Evolutionary conservation across 1,140 invertebrate species (phyloP).

Genomic region (Chrysoperla carnea): DNA sequence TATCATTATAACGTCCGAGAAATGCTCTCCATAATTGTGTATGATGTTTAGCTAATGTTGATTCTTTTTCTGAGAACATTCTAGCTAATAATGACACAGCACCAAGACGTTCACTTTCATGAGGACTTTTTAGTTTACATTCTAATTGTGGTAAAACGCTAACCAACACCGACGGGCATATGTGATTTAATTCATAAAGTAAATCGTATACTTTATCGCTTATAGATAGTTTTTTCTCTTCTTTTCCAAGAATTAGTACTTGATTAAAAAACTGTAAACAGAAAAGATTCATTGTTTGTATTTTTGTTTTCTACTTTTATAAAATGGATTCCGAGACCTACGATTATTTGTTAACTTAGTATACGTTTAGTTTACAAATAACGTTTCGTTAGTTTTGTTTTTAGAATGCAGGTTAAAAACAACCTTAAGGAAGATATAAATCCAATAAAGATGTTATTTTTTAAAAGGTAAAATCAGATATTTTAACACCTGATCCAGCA

Average conservation of each 20-base stretch:
- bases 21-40: conserved; percentile 73
- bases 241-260: conserved; percentile 79
- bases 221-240: conserved; percentile 63
- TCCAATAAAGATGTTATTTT: no score
- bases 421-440: no score
- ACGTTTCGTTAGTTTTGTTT: no score
- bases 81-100: conserved; percentile 82
- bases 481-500: no score
- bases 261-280: conserved; percentile 81
- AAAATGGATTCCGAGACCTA: no score
- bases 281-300: conserved; percentile 10
- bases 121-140: conserved; percentile 77
- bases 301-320: no score
- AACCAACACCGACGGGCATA: conserved; percentile 73
- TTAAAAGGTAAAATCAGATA: no score
- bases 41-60: conserved; percentile 73
- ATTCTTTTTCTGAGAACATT: conserved; percentile 95
- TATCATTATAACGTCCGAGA: conserved; percentile 89
- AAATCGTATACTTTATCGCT: conserved; percentile 83
- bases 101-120: conserved; percentile 66
- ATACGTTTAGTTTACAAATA: no score
- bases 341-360: no score
- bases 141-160: conserved; percentile 87
- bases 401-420: no score
- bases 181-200: conserved; percentile 92